Evolutionary conservation across 1,140 invertebrate genomes (phyloP).

Genomic region (Chelonus insularis): DNA sequence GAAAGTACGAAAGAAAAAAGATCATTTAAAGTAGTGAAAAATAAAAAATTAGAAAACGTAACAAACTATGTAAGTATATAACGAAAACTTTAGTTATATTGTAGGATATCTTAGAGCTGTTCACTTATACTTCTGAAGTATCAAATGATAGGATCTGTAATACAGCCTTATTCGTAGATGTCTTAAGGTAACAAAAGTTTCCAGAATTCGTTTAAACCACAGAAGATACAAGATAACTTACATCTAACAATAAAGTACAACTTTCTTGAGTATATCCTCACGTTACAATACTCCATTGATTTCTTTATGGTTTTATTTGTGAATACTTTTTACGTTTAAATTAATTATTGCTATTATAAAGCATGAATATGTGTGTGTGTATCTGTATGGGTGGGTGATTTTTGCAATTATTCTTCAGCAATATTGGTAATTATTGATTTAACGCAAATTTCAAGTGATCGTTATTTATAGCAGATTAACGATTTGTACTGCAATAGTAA

Average conservation of each 20-base stretch:
- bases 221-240: neutral
- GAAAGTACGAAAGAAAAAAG: neutral
- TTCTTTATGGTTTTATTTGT: no score
- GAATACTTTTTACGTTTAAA: no score
- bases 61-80: neutral
- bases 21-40: neutral
- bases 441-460: no score
- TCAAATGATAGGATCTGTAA: constrained; percentile 7
- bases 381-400: no score
- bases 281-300: no score
- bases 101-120: neutral
- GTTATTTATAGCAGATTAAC: no score
- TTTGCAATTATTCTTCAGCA: no score
- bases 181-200: neutral
- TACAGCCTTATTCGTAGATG: neutral
- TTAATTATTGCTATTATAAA: no score
- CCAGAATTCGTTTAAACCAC: neutral
- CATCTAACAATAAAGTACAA: neutral
- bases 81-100: neutral
- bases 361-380: no score
- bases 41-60: neutral
- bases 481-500: no score
- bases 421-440: no score
- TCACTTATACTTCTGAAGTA: constrained; percentile 4
- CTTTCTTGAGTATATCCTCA: neutral